These are phyloP conservation scores for Cyanistes caeruleus DNA, from an alignment of 2,113 vertebrate genomes.

Conservation along the genomic window DNA sequence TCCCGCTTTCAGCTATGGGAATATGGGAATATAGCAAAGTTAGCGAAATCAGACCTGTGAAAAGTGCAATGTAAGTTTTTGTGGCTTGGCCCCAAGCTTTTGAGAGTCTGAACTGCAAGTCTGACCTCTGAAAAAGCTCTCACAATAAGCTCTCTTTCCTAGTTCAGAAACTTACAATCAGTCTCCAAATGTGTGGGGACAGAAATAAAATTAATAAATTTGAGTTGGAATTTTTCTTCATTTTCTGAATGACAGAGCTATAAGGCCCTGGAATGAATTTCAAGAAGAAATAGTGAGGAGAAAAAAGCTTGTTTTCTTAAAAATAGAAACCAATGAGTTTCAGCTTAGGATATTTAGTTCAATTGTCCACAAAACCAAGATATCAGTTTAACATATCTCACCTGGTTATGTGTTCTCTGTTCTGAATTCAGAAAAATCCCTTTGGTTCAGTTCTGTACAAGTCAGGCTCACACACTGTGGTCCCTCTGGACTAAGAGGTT, in stretches of 20 bases:
- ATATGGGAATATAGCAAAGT: conserved; percentile 3
- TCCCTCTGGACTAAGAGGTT: neutral
- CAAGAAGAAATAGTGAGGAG: neutral
- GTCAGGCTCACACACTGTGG: neutral
- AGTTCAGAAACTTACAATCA: neutral
- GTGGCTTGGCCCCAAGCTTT: conserved; percentile 47
- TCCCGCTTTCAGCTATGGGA: conserved; percentile 6
- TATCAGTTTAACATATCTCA: neutral
- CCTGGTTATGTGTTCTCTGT: neutral
- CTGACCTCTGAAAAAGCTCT: neutral
- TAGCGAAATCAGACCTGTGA: conserved; percentile 44
- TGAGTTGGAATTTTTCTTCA: neutral
- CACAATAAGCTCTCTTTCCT: neutral
- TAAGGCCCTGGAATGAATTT: neutral
- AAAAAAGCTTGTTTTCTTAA: neutral
- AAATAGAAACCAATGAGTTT: neutral
- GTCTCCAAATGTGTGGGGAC: neutral
- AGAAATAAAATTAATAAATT: neutral
- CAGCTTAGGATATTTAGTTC: neutral
- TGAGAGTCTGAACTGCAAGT: neutral
- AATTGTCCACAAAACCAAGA: neutral
- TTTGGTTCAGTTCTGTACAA: neutral
- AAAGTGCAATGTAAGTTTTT: conserved; percentile 44
- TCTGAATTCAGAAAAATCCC: neutral
- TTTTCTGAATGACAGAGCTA: neutral